phyloP scores from a whole-genome alignment of 2,888 invertebrate species.

The Meteorus colon region DNA sequence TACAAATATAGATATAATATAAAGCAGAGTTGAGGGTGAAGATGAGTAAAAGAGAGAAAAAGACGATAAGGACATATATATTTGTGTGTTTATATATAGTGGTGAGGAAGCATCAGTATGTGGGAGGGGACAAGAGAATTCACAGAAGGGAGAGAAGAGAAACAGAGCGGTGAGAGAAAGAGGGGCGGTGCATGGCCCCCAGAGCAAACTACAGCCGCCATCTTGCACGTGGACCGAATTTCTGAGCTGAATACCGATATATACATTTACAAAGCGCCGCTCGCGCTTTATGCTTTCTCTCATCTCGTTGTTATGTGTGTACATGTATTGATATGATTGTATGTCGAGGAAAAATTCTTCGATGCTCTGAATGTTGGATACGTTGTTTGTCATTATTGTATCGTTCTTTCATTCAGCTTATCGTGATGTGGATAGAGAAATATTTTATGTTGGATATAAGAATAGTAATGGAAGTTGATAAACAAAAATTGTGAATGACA shows the following conservation, averaged over 20 bases:
- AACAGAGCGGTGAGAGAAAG: slow-evolving; percentile 46
- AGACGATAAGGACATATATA: slow-evolving; percentile 10
- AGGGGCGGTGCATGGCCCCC: slow-evolving; percentile 64
- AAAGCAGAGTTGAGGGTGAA: background rate
- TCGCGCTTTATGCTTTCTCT: slow-evolving; percentile 9
- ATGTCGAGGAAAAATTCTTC: background rate
- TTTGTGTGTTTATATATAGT: slow-evolving; percentile 1
- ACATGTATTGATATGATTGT: slow-evolving; percentile 1
- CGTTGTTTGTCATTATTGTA: too few relatives aligned
- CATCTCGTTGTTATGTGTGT: background rate
- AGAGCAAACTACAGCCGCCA: slow-evolving; percentile 71
- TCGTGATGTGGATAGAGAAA: too few relatives aligned
- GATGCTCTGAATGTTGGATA: background rate
- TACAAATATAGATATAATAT: background rate
- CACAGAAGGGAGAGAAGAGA: slow-evolving; percentile 43
- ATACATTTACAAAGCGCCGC: slow-evolving; percentile 24
- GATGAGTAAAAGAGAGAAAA: slow-evolving; percentile 30
- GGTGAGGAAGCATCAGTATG: background rate
- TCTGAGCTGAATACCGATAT: slow-evolving; percentile 60
- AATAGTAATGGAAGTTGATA: too few relatives aligned
- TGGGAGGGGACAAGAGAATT: slow-evolving; percentile 41
- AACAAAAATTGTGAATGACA: too few relatives aligned
- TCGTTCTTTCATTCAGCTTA: too few relatives aligned
- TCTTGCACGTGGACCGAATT: slow-evolving; percentile 72
- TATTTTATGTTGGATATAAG: too few relatives aligned